These are phyloP conservation scores for Sarotherodon lohbergeri DNA, from an alignment of 2,113 vertebrate species.

Conservation along the genomic window DNA sequence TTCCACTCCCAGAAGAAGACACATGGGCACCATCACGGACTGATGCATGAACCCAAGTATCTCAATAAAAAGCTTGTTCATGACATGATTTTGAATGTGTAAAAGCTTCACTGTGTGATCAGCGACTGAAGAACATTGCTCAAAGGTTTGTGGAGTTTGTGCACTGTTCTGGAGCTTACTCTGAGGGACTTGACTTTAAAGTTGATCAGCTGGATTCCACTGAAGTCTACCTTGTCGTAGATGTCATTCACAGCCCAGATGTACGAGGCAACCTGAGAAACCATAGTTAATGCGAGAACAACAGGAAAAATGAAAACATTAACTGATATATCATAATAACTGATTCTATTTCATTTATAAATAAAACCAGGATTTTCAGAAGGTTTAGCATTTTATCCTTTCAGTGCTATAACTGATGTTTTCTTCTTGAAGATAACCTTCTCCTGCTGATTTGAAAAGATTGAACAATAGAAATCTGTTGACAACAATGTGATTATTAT, in stretches of 20 bases:
- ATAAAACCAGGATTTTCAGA: neutral
- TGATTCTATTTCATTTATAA: neutral
- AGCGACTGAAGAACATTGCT: neutral
- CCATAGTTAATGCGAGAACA: neutral
- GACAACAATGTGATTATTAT: neutral
- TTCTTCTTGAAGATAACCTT: neutral
- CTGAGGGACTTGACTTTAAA: slow-evolving; percentile 78
- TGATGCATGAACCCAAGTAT: neutral
- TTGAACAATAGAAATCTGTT: neutral
- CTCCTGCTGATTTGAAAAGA: neutral
- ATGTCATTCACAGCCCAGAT: slow-evolving; percentile 74
- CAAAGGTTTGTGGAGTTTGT: neutral
- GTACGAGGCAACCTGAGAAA: slow-evolving; percentile 71
- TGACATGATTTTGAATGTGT: neutral
- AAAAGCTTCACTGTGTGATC: neutral
- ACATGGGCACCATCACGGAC: neutral
- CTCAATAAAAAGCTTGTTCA: neutral
- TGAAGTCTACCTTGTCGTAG: slow-evolving; percentile 72
- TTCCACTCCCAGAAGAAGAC: neutral
- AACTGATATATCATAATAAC: neutral
- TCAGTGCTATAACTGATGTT: neutral
- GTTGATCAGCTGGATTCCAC: slow-evolving; percentile 72
- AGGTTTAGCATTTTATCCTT: neutral
- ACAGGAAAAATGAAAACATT: neutral
- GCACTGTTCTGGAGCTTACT: slow-evolving; percentile 54